Evolutionary conservation across 1,140 invertebrate species (phyloP), one percentile per base, ranked within the genome.

Genomic region (Tigriopus japonicus): DNA sequence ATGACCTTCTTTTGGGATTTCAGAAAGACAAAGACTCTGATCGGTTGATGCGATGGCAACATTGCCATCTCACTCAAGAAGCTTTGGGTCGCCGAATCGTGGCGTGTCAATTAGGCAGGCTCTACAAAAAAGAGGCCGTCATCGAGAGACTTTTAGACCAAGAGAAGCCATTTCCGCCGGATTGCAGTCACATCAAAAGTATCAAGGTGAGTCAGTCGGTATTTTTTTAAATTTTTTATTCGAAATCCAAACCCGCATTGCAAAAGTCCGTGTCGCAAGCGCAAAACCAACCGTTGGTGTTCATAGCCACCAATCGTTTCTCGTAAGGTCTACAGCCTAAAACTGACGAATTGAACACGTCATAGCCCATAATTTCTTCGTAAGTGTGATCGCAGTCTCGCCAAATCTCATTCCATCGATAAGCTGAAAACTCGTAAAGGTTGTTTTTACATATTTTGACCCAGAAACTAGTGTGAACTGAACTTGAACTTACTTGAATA

Each of bases 91-190:
- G 78, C 64, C 95, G 93, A 0, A 82, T 98, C 56, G 90, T 95
- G 9, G 84, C 87, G 10, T 98, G 93, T 77, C 82, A 83, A 53
- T 73, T 96, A 15, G 95, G 94, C 23, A 80, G 85, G 60, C 73
- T 99, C 0, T 99, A 97, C 73, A 96, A 85, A 68, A 99, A 98
- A 71, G 86, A 92, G 71, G 79, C 86, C 9, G 78, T 98, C 1
- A 80, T 98, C 45, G 88, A 98, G 71, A 81, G 62, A 14, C 63
- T 67, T 10, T 45, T 65, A 41, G 63, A 64, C 15, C 56, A 62
- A 21, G 42, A 56, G 24, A 42, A 58, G 51, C 58, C 62, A 17
- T n/a, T 52, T 13, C 14, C 17, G 28, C 28, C 28, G 3, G 28
- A 58, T 17, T 15, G 17, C 5, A 19, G 40, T n/a, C 65, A 66